These are phyloP conservation scores for Heliornis fulica DNA, from an alignment of 2,113 vertebrate genomes.

Conservation along the genomic window DNA sequence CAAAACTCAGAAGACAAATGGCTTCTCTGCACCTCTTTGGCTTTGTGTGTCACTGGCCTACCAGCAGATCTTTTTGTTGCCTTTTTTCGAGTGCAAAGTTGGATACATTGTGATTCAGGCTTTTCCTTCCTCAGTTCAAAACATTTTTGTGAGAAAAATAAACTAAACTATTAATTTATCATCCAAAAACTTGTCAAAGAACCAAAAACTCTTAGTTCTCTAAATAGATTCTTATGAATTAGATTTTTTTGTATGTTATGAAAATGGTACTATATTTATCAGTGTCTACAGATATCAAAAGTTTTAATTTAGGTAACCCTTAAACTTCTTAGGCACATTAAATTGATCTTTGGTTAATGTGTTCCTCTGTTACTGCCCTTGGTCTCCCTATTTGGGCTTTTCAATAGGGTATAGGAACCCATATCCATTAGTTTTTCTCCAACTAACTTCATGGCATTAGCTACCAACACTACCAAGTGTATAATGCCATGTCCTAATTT, in stretches of 20 bases:
- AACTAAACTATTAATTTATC: neutral
- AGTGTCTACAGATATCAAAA: neutral
- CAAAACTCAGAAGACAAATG: neutral
- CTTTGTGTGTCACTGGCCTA: neutral
- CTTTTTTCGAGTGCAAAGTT: rapidly evolving
- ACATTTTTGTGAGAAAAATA: neutral
- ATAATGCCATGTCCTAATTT: neutral
- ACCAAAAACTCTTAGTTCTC: neutral
- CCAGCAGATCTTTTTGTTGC: neutral
- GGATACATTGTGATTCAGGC: neutral
- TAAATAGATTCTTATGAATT: neutral
- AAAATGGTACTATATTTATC: neutral
- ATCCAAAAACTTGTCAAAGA: neutral
- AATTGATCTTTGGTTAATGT: neutral
- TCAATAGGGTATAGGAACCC: rapidly evolving
- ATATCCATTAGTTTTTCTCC: neutral
- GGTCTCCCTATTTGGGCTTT: neutral
- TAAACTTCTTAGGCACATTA: neutral
- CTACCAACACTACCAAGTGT: neutral
- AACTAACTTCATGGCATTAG: neutral
- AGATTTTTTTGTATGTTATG: neutral
- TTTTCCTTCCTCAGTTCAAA: neutral
- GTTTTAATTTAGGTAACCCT: neutral
- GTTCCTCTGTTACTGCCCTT: neutral
- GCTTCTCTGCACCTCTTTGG: neutral